phyloP scores from a whole-genome alignment of 1,140 invertebrate genomes.

The Epicauta chinensis region DNA sequence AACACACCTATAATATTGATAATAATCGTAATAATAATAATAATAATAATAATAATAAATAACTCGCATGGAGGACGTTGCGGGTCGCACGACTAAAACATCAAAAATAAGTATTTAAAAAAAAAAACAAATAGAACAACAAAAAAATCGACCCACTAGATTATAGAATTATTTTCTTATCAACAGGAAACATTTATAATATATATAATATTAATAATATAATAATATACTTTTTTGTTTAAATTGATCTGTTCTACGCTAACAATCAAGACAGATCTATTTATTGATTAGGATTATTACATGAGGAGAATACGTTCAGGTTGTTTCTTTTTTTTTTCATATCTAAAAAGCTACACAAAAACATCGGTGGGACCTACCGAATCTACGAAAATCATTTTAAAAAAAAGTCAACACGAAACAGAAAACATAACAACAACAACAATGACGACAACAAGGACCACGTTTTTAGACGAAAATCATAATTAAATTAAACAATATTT shows the following conservation, averaged over 20 bases:
- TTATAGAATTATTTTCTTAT: slow-evolving; percentile 42
- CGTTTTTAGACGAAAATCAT: neutral
- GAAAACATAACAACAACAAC: neutral
- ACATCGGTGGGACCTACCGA: slow-evolving; percentile 16
- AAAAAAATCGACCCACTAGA: neutral
- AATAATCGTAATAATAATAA: slow-evolving; percentile 25
- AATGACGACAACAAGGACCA: neutral
- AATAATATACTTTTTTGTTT: slow-evolving; percentile 7
- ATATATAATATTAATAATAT: slow-evolving; percentile 37
- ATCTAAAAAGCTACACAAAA: slow-evolving; percentile 36
- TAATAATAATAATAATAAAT: slow-evolving; percentile 36
- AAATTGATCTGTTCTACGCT: slow-evolving; percentile 40
- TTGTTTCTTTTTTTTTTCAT: slow-evolving; percentile 22
- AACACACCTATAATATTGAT: slow-evolving; percentile 39
- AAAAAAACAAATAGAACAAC: neutral
- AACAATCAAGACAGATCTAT: slow-evolving; percentile 42
- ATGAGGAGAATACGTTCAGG: slow-evolving; percentile 36
- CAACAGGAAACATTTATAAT: slow-evolving; percentile 45
- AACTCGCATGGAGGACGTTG: slow-evolving; percentile 33
- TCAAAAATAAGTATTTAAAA: neutral
- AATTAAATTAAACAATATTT: too few relatives aligned
- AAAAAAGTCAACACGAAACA: neutral
- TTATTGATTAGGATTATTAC: slow-evolving; percentile 23
- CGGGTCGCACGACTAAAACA: neutral
- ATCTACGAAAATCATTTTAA: neutral